Evolutionary conservation across 1,140 invertebrate species (phyloP).

Genomic region (Aculops lycopersici): DNA sequence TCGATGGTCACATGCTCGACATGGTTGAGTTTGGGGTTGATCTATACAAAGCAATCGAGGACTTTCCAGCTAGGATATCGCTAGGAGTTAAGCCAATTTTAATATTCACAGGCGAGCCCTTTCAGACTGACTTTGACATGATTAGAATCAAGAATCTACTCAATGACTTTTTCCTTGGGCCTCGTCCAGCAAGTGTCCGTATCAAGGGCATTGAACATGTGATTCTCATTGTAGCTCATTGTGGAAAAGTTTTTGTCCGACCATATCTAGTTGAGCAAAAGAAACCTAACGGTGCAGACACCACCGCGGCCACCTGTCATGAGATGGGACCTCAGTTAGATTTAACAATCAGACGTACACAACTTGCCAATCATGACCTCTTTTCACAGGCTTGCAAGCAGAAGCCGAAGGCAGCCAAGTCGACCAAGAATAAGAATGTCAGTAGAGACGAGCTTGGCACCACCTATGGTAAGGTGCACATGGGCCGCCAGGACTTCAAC

Average conservation of each 20-base stretch:
- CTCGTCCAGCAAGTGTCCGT: slow-evolving; percentile 38
- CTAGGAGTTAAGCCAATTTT: slow-evolving; percentile 62
- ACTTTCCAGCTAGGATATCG: slow-evolving; percentile 46
- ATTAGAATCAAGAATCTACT: slow-evolving; percentile 55
- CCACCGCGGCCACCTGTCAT: slow-evolving; percentile 53
- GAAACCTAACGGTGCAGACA: slow-evolving; percentile 48
- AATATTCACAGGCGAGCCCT: slow-evolving; percentile 65
- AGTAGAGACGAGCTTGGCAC: slow-evolving; percentile 50
- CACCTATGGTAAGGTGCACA: slow-evolving; percentile 60
- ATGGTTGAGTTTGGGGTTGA: slow-evolving; percentile 82
- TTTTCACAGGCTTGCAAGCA: slow-evolving; percentile 53
- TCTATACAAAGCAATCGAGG: slow-evolving; percentile 36
- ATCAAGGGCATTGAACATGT: slow-evolving; percentile 73
- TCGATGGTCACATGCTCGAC: slow-evolving; percentile 58
- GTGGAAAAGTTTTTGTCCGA: slow-evolving; percentile 43
- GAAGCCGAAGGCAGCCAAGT: slow-evolving; percentile 17
- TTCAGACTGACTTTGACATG: slow-evolving; percentile 41
- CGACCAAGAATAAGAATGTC: slow-evolving; percentile 64
- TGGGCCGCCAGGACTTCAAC: slow-evolving; percentile 56
- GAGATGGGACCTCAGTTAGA: slow-evolving; percentile 82
- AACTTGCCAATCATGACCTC: slow-evolving; percentile 58
- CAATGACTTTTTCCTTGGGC: slow-evolving; percentile 64
- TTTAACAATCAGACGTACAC: slow-evolving; percentile 43
- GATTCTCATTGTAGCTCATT: slow-evolving; percentile 46
- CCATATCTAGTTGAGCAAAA: slow-evolving; percentile 65